Base-by-base conservation (phyloP, 2,888 invertebrate species). In the Eilema griseolum region DNA sequence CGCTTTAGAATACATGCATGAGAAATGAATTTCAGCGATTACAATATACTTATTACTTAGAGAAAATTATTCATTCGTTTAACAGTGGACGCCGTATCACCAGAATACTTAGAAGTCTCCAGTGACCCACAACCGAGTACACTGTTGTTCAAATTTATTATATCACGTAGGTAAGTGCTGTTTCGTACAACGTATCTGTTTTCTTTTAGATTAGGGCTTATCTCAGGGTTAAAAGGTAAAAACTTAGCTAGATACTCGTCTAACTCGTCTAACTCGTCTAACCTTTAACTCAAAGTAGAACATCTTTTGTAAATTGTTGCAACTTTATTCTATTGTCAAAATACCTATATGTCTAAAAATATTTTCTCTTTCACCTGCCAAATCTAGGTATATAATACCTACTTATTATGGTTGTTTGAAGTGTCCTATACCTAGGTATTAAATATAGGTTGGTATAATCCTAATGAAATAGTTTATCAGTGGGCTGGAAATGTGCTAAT, bases 391-490 rank as follows among this genome's bases (percentile, higher is more conserved):
- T 3, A 14, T n/a, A 7, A 24, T 4, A 24, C 11, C 24, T 1
- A n/a, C 0, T 59, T n/a, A n/a, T 2, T 59, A 59, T 59, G 26
- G 26, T 4, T 59, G 26, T 59, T 59, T 59, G 24, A 59, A 59
- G 57, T 23, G 11, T 28, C 2, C 14, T 33, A 31, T 26, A 20
- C 16, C 14, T 31, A 52, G 28, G 59, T 41, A 28, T 12, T n/a
- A 52, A 8, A 24, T 31, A 31, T 67, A 67, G 61, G 59, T 69
- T 65, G 24, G 14, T 69, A 26, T 81, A 71, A 80, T 79, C 82
- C 82, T 57, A 69, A 79, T 79, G 70, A 62, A 82, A 69, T 69
- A 20, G 57, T 72, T 77, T 85, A 85, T 85, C 83, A 83, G 72
- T 61, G 37, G 61, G 66, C 56, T 71, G 69, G 66, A 77, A 76